Evolutionary conservation across 1,140 invertebrate genomes (phyloP), one percentile per base, ranked within the genome.

Genomic region (Mactra quadrangularis): DNA sequence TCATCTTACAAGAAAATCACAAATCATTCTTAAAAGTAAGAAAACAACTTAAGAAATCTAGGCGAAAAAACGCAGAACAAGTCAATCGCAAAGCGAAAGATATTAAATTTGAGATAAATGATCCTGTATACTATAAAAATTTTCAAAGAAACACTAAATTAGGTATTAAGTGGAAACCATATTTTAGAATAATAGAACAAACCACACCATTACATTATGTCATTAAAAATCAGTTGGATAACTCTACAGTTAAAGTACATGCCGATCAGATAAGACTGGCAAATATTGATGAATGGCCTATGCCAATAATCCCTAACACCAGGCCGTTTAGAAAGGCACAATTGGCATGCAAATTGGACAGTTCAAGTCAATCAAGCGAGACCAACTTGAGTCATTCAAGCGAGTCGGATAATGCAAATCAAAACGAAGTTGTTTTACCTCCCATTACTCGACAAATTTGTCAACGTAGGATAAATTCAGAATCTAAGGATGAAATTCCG

Each of bases 51-150:
- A 81, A 77, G 52, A 82, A 76, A 17, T 11, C 77, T 0, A 57
- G 74, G 15, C 11, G 76, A 15, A 45, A 41, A 25, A 60, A 81
- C 52, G 59, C 62, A 19, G 70, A 79, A 29, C 75, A 85, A 35
- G 76, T 76, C 0, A 45, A 77, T 33, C 50, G 35, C 31, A 33
- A 53, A 45, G 35, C 31, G 19, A 74, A 82, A 53, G 38, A 17
- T 1, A 31, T 59, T 25, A 17, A 59, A 31, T 59, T 59, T 31
- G 27, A 59, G 27, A 31, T 59, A 27, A 17, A n/a, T 66, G 50
- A 84, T 50, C 55, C 68, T 25, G 83, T 84, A 55, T 84, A 75
- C 45, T 75, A 75, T 53, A 78, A 77, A 59, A 72, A 74, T n/a
- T 50, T 64, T 66, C 17, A n/a, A 35, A 84, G 17, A 25, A 57